Base-by-base conservation (phyloP, 2,888 invertebrate species). In the Corythucha ciliata region DNA sequence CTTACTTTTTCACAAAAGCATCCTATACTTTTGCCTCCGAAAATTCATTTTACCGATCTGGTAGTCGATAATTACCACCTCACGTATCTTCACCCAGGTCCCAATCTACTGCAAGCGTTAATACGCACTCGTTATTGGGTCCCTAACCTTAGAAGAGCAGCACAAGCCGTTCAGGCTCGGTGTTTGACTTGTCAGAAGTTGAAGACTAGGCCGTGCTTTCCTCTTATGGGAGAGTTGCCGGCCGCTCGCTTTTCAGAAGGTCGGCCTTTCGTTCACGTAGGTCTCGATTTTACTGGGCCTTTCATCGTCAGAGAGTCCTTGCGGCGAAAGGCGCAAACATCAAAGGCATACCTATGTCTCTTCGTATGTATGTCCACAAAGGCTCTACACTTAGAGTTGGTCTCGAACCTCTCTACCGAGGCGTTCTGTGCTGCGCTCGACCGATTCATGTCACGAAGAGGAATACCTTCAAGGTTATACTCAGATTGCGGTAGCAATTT, bases 401-500 rank as follows among this genome's bases (percentile, higher is more conserved):
- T 63, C 0, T 57, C 58, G 0, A 60, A 62, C 29, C 36, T 65
- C 3, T 57, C 63, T 0, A 61, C 62, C 0, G 60, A 64, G 18
- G 58, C 59, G 0, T 67, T 67, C 50, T 8, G 67, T 3, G 62
- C 63, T 0, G 57, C 63, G 0, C 49, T 66, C 3, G 49, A 61
- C 4, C 49, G 65, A 41, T 67, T 67, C 45, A 51, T 63, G 0
- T 51, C 62, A 1, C 25, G 65, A 14, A 36, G 65, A 36, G 66
- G 65, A 2, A 41, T 56, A 14, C 61, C 61, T 1, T 22, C 41
- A 10, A 52, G 61, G 1, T 55, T 67, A 0, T 62, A 55, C 41
- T 63, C 63, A 3, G 67, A 68, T 47, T 64, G 64, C 25, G 65
- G 63, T 1, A 62, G 62, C 1, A 67, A 65, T 49, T 67, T 65